Evolutionary conservation across 2,888 invertebrate genomes (phyloP).

Genomic region (Polymixis flavicincta): DNA sequence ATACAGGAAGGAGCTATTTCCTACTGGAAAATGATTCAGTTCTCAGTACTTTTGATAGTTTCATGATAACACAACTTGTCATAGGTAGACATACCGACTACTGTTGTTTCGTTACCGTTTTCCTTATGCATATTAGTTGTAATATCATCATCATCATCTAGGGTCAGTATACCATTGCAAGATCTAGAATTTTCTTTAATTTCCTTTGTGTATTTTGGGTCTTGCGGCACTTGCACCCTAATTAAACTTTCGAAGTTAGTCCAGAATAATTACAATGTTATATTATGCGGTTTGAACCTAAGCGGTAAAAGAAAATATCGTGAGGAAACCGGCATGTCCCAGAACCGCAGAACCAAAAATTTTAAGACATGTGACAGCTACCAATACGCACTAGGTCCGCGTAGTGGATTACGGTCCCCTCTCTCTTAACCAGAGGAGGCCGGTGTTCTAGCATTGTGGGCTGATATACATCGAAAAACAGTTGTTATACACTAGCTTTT

Average conservation of each 20-base stretch:
- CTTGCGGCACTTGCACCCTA: not conserved
- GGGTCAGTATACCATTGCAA: not conserved
- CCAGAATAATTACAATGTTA: too few relatives aligned
- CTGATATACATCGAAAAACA: not conserved
- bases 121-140: conserved; percentile 34
- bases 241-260: too few relatives aligned
- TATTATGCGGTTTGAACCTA: too few relatives aligned
- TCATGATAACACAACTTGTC: conserved; percentile 12
- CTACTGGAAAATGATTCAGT: conserved; percentile 59
- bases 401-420: too few relatives aligned
- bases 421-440: too few relatives aligned
- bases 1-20: conserved; percentile 21
- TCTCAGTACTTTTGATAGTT: conserved; percentile 53
- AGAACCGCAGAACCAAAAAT: too few relatives aligned
- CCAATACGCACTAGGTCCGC: too few relatives aligned
- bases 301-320: too few relatives aligned
- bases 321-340: too few relatives aligned
- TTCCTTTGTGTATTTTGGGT: not conserved
- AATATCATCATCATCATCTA: not conserved
- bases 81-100: conserved; percentile 69
- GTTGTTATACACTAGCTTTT: not conserved
- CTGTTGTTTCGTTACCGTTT: conserved; percentile 29
- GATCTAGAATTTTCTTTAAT: not conserved
- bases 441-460: too few relatives aligned
- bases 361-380: too few relatives aligned